Base-by-base conservation (phyloP, 2,888 invertebrate species). In the Oscheius onirici region DNA sequence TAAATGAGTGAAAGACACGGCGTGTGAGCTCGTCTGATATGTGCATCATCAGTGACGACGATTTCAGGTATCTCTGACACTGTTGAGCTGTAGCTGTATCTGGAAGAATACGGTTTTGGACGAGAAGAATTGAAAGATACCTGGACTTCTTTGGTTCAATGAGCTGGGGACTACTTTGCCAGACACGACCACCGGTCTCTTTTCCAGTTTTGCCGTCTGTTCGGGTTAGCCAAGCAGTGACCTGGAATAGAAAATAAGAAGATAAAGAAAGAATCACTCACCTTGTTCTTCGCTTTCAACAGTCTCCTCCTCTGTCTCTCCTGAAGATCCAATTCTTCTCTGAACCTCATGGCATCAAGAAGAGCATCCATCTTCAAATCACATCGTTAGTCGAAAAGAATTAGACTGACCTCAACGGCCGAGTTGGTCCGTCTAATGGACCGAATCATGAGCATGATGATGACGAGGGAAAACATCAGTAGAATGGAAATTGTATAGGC, bases 341-440 rank as follows among this genome's bases (percentile, higher is more conserved):
- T 79, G 71, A 83, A 86, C 41, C 85, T 67, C 86, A 86, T 86
- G 8, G 85, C 80, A 68, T 86, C 86, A 20, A 86, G 72, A 11
- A 86, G 76, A 6, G 85, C 77, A 65, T 86, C 86, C 76, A 86
- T 80, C 83, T 85, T 55, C 10, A 63, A 58, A 34, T 57, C 26
- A 13, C 20, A 15, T 13, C 24, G 3, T 57, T 46, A 17, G 24
- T n/a, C 15, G 13, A 55, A 17, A 15, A 46, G 17, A 49, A 20
- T 13, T 71, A 24, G 10, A n/a, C 49, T 46, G 17, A 80, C 81
- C 67, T 81, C 80, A 22, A 81, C 76, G 10, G 78, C 75, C 5
- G 84, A 80, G 57, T 77, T 74, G 8, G 81, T 80, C 24, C 85
- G 69, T 52, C 79, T 75, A 6, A 86, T 86, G 2, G 85, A 84